These are phyloP conservation scores for Sarcoramphus papa DNA, from an alignment of 2,797 vertebrate genomes.

Conservation along the genomic window DNA sequence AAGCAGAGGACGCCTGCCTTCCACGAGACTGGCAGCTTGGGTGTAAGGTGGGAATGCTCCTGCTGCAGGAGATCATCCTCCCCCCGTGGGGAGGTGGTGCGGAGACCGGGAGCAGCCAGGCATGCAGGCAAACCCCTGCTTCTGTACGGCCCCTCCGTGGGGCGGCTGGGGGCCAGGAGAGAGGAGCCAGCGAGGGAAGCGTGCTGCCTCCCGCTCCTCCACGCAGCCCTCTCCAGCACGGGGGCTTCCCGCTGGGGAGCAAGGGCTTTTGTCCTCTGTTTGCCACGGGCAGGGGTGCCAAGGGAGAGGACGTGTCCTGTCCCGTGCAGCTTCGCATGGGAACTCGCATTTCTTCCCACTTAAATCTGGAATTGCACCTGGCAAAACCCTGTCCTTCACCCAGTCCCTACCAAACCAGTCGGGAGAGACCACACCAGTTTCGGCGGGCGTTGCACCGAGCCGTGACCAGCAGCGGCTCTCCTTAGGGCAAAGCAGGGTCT, in stretches of 20 bases:
- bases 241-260: not conserved
- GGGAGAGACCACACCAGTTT: not conserved
- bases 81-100: not conserved
- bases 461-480: rapidly evolving
- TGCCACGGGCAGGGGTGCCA: no score
- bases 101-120: not conserved
- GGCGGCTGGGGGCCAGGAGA: not conserved
- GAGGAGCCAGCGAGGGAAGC: not conserved
- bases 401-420: not conserved
- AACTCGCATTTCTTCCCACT: not conserved
- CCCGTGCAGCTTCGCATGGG: not conserved
- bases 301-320: not conserved
- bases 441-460: rapidly evolving
- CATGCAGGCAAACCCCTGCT: not conserved
- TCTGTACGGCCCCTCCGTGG: not conserved
- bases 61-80: no score
- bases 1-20: no score
- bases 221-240: not conserved
- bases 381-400: no score
- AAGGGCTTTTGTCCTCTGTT: not conserved
- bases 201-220: not conserved
- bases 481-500: not conserved
- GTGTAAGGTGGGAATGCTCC: not conserved
- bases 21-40: not conserved
- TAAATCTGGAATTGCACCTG: not conserved